Base-by-base conservation (phyloP, 1,140 invertebrate species). In the Bombus turneri region DNA sequence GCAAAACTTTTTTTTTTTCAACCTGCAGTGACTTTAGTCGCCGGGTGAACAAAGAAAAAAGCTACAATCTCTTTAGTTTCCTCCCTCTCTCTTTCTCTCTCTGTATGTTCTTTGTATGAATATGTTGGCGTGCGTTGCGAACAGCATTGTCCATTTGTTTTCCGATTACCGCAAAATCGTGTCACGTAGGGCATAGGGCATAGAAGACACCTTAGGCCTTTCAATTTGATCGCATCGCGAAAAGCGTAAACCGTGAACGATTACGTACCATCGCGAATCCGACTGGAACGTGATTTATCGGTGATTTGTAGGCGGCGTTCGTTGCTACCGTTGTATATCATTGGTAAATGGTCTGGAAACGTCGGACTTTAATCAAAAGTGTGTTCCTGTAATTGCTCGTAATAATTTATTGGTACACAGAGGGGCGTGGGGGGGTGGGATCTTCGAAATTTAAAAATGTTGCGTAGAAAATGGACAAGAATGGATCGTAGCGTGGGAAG, bases 1-100 rank as follows among this genome's bases (percentile, higher is more conserved):
- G 86, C 86, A 90, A 81, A 88, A 85, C 86, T 77, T 9, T 82
- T 86, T 82, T 86, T 87, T 88, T 75, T 73, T 57, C 71, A 69
- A 59, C 34, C 77, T 39, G 43, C 41, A 57, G 81, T 87, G 34
- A 68, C 78, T 77, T 75, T 66, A 47, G 22, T 62, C 77, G 18
- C 12, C 57, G 25, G 25, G 13, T 64, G 57, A 53, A 37, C 71
- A 53, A 68, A 34, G 15, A 37, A 59, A 59, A 57, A 78, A 41
- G 47, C 47, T 53, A 53, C 47, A 53, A 53, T 53, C 47, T 53
- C 47, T 53, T 53, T 53, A 2, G 47, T 53, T 53, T 53, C 18
- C 47, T 53, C 3, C 1, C 28, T 34, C 18, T 34, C 31, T 68
- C 2, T 34, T 0, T 31, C 8, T 18, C 18, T 34, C 15, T 18